phyloP scores from a whole-genome alignment of 2,888 invertebrate species.

The Chrysolina oricalcia region DNA sequence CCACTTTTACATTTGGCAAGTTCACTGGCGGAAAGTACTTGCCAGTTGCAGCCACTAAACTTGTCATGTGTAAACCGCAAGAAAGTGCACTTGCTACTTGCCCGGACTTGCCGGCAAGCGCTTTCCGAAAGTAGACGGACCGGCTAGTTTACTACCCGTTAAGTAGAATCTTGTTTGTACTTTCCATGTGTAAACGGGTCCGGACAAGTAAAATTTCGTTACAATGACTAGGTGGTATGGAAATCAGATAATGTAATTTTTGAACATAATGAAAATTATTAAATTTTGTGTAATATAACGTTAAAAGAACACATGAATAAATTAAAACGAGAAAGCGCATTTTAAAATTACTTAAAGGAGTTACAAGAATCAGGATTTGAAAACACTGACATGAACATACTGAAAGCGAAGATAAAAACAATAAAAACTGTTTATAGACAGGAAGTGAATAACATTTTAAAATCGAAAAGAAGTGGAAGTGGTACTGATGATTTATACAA shows the following conservation, averaged over 20 bases:
- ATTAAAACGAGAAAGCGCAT: constrained; percentile 31
- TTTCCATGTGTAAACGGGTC: too few species aligned
- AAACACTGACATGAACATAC: constrained; percentile 32
- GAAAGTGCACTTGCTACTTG: too few species aligned
- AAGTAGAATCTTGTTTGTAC: too few species aligned
- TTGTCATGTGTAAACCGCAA: too few species aligned
- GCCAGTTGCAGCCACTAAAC: too few species aligned
- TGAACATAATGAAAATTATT: constrained; percentile 36
- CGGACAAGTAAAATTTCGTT: too few species aligned
- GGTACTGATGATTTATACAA: constrained; percentile 57
- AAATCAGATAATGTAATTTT: constrained; percentile 17
- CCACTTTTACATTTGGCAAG: too few species aligned
- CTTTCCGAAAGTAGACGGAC: too few species aligned
- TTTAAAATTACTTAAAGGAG: constrained; percentile 27
- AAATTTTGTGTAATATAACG: constrained; percentile 29
- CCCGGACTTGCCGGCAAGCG: too few species aligned
- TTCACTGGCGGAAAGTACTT: too few species aligned
- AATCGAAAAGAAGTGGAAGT: constrained; percentile 35
- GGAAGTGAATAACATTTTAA: constrained; percentile 36
- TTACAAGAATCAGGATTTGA: constrained; percentile 26
- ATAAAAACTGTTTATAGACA: constrained; percentile 34
- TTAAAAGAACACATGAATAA: constrained; percentile 39
- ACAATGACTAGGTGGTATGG: constrained; percentile 39
- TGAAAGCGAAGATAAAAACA: constrained; percentile 35
- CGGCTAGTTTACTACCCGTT: too few species aligned